Evolutionary conservation across 2,888 invertebrate genomes (phyloP).

Genomic region (Sturmia bella): DNA sequence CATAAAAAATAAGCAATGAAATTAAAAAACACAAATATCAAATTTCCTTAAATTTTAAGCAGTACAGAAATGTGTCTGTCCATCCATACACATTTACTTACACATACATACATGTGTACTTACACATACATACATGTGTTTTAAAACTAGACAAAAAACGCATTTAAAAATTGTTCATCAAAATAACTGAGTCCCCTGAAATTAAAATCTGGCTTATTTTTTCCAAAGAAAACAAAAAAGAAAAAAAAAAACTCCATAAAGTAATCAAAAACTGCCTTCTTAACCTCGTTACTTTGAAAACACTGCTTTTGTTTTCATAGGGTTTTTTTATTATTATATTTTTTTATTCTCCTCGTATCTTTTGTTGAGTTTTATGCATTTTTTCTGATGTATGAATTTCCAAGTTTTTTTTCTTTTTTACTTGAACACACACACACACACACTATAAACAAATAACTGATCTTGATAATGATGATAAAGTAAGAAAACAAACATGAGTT

Average conservation of each 20-base stretch:
- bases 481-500: slow-evolving; percentile 35
- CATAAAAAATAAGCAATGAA: slow-evolving; percentile 2
- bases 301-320: slow-evolving; percentile 53
- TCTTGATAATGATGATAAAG: slow-evolving; percentile 65
- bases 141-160: slow-evolving; percentile 1
- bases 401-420: slow-evolving; percentile 22
- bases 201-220: slow-evolving; percentile 42
- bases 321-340: not conserved
- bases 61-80: too few relatives aligned
- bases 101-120: too few relatives aligned
- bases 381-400: slow-evolving; percentile 16
- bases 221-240: slow-evolving; percentile 11
- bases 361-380: slow-evolving; percentile 12
- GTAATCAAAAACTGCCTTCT: slow-evolving; percentile 33
- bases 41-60: slow-evolving; percentile 1
- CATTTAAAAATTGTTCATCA: slow-evolving; percentile 14
- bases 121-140: slow-evolving; percentile 31
- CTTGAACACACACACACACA: slow-evolving; percentile 8
- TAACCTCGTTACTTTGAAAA: slow-evolving; percentile 51
- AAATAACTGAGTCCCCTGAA: slow-evolving; percentile 51
- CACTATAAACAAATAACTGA: slow-evolving; percentile 44
- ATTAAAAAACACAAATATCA: slow-evolving; percentile 30
- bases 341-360: not conserved
- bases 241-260: slow-evolving; percentile 23
- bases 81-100: too few relatives aligned